Conservation (phyloP, 2,797 vertebrate species). For the Peromyscus aztecus region DNA sequence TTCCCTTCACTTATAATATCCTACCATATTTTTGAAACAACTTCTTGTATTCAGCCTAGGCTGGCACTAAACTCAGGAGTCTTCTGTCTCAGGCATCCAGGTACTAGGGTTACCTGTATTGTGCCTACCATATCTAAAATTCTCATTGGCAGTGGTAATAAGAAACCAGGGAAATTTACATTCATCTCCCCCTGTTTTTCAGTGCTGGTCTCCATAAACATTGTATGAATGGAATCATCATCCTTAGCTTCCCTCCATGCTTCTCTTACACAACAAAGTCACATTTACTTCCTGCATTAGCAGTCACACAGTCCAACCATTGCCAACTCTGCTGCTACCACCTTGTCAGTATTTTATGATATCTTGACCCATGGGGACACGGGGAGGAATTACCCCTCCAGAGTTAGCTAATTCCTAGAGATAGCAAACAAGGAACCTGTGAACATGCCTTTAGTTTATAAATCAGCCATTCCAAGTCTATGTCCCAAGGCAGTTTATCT, state of each 20-base stretch:
- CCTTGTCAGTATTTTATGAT: not conserved
- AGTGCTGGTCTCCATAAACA: not conserved
- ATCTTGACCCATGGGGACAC: not conserved
- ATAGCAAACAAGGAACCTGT: too few species aligned
- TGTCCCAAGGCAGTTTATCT: not conserved
- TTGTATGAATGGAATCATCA: too few species aligned
- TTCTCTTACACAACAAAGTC: not conserved
- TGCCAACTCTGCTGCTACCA: not conserved
- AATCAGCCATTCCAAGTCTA: not conserved
- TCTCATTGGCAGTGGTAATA: not conserved
- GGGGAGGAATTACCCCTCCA: not conserved
- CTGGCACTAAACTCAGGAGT: not conserved
- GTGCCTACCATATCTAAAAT: not conserved
- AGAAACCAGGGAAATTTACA: not conserved
- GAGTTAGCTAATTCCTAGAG: not conserved
- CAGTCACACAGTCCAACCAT: not conserved
- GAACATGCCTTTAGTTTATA: not conserved
- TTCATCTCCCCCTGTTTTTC: not conserved
- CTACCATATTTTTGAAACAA: not conserved
- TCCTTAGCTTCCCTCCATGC: not conserved
- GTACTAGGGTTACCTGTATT: not conserved
- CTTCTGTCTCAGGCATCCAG: not conserved
- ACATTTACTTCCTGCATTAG: not conserved
- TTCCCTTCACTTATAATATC: not conserved
- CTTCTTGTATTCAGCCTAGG: not conserved